A percentile compares a stretch with the other conserved stretches of the same genome.
Evolutionary conservation across 1,140 invertebrate genomes (phyloP).

Genomic region (Leptonema lineaticorne): DNA sequence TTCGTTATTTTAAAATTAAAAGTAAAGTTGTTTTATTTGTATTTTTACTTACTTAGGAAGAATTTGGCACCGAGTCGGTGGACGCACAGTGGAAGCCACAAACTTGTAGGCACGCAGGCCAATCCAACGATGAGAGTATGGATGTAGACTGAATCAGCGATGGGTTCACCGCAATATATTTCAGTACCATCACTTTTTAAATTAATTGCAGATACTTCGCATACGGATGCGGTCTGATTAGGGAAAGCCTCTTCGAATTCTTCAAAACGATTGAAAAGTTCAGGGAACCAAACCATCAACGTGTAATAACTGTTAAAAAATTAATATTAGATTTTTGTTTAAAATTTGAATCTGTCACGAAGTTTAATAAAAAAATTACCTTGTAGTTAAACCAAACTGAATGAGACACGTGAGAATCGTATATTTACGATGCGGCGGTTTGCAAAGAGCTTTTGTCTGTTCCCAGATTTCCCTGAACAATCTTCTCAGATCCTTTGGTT

Average conservation of each 20-base stretch:
- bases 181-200: slow-evolving; percentile 47
- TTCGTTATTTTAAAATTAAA: no score
- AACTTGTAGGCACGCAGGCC: slow-evolving; percentile 71
- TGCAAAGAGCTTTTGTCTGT: slow-evolving; percentile 68
- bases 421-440: slow-evolving; percentile 67
- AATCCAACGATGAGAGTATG: slow-evolving; percentile 73
- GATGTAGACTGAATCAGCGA: slow-evolving; percentile 66
- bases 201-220: slow-evolving; percentile 65
- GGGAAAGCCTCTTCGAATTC: slow-evolving; percentile 66
- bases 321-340: background rate
- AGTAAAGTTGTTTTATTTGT: no score
- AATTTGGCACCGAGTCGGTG: slow-evolving; percentile 72
- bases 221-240: slow-evolving; percentile 65
- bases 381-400: slow-evolving; percentile 72
- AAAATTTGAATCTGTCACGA: no score
- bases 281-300: slow-evolving; percentile 82
- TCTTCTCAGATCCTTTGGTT: slow-evolving; percentile 66
- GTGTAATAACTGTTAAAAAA: slow-evolving; percentile 69
- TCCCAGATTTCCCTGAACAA: slow-evolving; percentile 65
- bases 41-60: slow-evolving; percentile 64
- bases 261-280: slow-evolving; percentile 74
- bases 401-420: slow-evolving; percentile 72
- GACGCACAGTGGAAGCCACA: slow-evolving; percentile 71
- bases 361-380: slow-evolving; percentile 50
- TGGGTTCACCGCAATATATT: slow-evolving; percentile 59